Evolutionary conservation across 2,888 invertebrate genomes (phyloP).

Genomic region (Tyria jacobaeae): DNA sequence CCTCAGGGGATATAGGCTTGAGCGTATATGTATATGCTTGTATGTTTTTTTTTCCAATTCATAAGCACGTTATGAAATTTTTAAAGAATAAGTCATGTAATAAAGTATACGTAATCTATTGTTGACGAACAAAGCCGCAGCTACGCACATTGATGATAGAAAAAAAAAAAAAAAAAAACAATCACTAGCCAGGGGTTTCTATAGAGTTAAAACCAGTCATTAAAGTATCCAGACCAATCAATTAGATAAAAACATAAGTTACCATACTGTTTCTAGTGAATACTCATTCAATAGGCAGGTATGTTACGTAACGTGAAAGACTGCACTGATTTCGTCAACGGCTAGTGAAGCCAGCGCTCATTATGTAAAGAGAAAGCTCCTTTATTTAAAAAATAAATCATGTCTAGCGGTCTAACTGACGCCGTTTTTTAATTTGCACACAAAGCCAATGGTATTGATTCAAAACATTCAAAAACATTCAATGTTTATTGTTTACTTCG

Average conservation of each 20-base stretch:
- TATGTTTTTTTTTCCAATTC: too few species aligned
- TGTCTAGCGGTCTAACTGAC: constrained; percentile 31
- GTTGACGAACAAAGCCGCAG: neutral
- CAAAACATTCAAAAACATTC: constrained; percentile 7
- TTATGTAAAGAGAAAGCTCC: constrained; percentile 81
- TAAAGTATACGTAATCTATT: too few species aligned
- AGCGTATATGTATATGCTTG: too few species aligned
- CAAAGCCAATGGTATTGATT: constrained; percentile 12
- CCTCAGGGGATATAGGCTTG: too few species aligned
- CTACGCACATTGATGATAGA: too few species aligned
- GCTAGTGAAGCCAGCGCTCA: constrained; percentile 63
- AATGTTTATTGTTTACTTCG: constrained; percentile 8
- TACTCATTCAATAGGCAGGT: constrained; percentile 67
- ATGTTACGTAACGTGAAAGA: constrained; percentile 66
- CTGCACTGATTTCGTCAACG: constrained; percentile 80
- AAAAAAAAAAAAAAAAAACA: neutral
- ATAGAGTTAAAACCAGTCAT: neutral
- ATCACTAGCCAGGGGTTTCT: neutral
- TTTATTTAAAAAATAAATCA: constrained; percentile 62
- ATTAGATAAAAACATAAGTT: constrained; percentile 19
- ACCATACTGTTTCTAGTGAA: constrained; percentile 50
- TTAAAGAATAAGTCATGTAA: too few species aligned
- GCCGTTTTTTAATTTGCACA: constrained; percentile 7
- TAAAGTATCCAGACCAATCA: constrained; percentile 17
- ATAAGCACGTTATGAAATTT: too few species aligned